Conservation (phyloP, 2,888 invertebrate genomes). For the Cosmia trapezina region DNA sequence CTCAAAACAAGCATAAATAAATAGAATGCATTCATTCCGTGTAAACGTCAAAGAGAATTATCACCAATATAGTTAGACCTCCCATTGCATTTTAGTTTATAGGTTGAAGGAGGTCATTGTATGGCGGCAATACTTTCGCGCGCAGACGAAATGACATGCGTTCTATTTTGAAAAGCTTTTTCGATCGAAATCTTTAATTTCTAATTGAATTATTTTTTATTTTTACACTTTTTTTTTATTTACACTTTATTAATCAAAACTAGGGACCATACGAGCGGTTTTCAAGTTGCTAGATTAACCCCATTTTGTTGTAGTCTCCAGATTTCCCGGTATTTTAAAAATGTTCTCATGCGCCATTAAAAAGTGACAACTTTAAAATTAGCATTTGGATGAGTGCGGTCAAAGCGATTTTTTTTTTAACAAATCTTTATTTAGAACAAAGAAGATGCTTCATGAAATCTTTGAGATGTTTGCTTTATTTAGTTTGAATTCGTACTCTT, state of each 20-base stretch:
- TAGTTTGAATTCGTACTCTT: neutral
- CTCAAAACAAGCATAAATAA: slow-evolving; percentile 59
- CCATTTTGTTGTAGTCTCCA: neutral
- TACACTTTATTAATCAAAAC: neutral
- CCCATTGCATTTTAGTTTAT: slow-evolving; percentile 11
- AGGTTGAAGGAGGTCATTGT: slow-evolving; percentile 60
- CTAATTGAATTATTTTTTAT: neutral
- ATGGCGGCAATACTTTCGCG: slow-evolving; percentile 72
- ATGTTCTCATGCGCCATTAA: slow-evolving; percentile 11
- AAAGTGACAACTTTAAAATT: slow-evolving; percentile 9
- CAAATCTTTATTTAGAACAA: slow-evolving; percentile 25
- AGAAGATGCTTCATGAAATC: no score
- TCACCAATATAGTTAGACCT: slow-evolving; percentile 63
- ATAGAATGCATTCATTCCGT: slow-evolving; percentile 64
- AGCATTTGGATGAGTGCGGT: neutral
- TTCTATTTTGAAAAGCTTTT: slow-evolving; percentile 74
- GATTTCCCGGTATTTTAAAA: slow-evolving; percentile 17
- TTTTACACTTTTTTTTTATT: no score
- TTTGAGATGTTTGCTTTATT: neutral
- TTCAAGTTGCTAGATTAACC: neutral
- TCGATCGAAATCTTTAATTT: slow-evolving; percentile 40
- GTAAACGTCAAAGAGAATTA: slow-evolving; percentile 52
- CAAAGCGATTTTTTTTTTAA: neutral
- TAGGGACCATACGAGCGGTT: neutral
- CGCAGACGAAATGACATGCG: slow-evolving; percentile 73